Conservation (phyloP, 2,797 vertebrate genomes). For the Pseudochaenichthys georgianus region DNA sequence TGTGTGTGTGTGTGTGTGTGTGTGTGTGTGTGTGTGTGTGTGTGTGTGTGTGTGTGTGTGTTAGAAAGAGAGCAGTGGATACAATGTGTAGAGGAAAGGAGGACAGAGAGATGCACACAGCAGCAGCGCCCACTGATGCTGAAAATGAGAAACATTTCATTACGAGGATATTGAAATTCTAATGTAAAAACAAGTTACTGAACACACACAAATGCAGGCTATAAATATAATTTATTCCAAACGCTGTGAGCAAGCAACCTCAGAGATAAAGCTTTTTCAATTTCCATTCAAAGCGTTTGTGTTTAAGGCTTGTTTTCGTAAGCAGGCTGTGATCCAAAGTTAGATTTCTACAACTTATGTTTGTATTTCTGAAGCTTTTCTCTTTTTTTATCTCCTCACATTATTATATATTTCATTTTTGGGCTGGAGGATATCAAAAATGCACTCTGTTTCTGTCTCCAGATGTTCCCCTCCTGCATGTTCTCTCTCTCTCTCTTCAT, state of each 20-base stretch:
- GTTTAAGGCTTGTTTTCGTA: slow-evolving; percentile 2
- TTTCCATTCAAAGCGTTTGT: slow-evolving; percentile 39
- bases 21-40: slow-evolving; percentile 15
- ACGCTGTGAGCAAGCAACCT: slow-evolving; percentile 34
- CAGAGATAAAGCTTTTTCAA: slow-evolving; percentile 41
- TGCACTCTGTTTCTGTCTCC: slow-evolving; percentile 9
- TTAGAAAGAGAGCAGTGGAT: slow-evolving; percentile 15
- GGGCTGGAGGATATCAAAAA: slow-evolving; percentile 8
- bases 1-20: not conserved
- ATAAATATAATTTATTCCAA: slow-evolving; percentile 44
- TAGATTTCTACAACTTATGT: slow-evolving; percentile 19
- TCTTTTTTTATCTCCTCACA: slow-evolving; percentile 1
- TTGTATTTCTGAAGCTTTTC: slow-evolving; percentile 14
- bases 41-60: not conserved
- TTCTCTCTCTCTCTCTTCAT: slow-evolving; percentile 32
- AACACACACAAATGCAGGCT: slow-evolving; percentile 41
- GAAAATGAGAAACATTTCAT: slow-evolving; percentile 80
- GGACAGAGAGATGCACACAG: slow-evolving; percentile 71
- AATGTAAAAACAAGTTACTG: slow-evolving; percentile 60
- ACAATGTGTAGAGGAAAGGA: slow-evolving; percentile 59
- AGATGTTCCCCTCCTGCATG: slow-evolving; percentile 16
- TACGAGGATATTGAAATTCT: slow-evolving; percentile 67
- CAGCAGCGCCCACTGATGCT: slow-evolving; percentile 81
- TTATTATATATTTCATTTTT: slow-evolving; percentile 3
- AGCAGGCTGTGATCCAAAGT: slow-evolving; percentile 25